These are phyloP conservation scores for Cyclophora punctaria DNA, from an alignment of 2,888 invertebrate species.

Conservation along the genomic window DNA sequence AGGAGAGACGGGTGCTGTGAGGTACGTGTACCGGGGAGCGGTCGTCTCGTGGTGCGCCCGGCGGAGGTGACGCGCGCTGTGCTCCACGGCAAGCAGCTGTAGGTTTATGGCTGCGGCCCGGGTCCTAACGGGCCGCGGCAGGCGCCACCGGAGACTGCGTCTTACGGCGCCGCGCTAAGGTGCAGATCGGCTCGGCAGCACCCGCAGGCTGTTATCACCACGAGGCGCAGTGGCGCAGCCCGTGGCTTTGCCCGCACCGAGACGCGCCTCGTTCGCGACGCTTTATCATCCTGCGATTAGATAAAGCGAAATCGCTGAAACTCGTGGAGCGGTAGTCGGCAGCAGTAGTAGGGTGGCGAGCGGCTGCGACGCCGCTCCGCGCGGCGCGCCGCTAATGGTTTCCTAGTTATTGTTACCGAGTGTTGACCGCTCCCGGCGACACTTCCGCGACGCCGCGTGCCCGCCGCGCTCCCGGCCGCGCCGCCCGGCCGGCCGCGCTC, in stretches of 20 bases:
- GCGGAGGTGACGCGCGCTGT: no score
- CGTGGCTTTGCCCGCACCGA: constrained; percentile 10
- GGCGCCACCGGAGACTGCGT: no score
- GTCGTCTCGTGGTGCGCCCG: no score
- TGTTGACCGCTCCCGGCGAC: constrained; percentile 40
- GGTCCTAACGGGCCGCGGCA: no score
- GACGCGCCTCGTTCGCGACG: constrained; percentile 15
- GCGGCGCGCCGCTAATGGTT: constrained; percentile 8
- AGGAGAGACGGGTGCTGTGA: no score
- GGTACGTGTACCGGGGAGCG: no score
- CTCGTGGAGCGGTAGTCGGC: constrained; percentile 24
- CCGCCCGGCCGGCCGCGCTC: constrained; percentile 9
- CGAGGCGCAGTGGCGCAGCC: constrained; percentile 3
- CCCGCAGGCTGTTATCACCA: neutral
- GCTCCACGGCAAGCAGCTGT: no score
- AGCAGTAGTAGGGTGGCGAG: constrained; percentile 35
- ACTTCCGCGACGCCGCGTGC: constrained; percentile 3
- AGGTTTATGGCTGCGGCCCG: no score
- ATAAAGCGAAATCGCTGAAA: constrained; percentile 51
- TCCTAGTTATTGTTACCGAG: constrained; percentile 50
- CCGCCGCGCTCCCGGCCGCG: constrained; percentile 10
- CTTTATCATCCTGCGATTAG: constrained; percentile 60
- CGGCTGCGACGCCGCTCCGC: constrained; percentile 24
- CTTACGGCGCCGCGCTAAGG: neutral
- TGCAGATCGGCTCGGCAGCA: neutral